A percentile compares a stretch with the other conserved stretches of the same genome.
Conservation (phyloP, 1,140 invertebrate genomes). For the Polyergus mexicanus region DNA sequence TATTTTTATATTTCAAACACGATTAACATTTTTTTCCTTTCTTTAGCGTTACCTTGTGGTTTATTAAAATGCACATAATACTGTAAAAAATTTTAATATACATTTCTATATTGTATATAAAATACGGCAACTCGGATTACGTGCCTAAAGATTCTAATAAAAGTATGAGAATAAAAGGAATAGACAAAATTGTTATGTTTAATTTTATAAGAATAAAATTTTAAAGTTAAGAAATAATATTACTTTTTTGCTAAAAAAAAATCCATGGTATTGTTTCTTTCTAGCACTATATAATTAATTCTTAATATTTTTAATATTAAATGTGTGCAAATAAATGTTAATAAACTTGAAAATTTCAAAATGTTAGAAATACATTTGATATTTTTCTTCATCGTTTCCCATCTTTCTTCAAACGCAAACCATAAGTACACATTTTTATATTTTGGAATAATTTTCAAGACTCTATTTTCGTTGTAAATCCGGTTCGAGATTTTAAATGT, state of each 20-base stretch:
- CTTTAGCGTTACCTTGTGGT: neutral
- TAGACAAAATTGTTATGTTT: neutral
- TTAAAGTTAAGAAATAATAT: neutral
- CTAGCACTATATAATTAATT: neutral
- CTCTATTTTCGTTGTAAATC: conserved; percentile 25
- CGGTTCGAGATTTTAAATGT: conserved; percentile 34
- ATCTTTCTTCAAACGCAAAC: neutral
- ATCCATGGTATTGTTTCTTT: neutral
- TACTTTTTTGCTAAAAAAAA: neutral
- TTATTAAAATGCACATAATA: neutral
- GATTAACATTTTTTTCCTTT: neutral
- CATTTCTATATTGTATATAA: neutral
- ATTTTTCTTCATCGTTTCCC: conserved; percentile 24
- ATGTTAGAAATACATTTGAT: conserved; percentile 22
- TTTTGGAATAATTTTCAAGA: conserved; percentile 38
- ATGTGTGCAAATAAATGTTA: neutral
- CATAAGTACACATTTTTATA: neutral
- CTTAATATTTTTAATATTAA: neutral
- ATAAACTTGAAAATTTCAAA: neutral
- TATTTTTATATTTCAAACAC: neutral
- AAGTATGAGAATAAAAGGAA: neutral
- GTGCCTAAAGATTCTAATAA: neutral
- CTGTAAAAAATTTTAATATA: neutral
- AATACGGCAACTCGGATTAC: neutral
- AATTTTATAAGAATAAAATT: neutral